Base-by-base conservation (phyloP, 1,140 invertebrate species). In the Micrasema minimum region DNA sequence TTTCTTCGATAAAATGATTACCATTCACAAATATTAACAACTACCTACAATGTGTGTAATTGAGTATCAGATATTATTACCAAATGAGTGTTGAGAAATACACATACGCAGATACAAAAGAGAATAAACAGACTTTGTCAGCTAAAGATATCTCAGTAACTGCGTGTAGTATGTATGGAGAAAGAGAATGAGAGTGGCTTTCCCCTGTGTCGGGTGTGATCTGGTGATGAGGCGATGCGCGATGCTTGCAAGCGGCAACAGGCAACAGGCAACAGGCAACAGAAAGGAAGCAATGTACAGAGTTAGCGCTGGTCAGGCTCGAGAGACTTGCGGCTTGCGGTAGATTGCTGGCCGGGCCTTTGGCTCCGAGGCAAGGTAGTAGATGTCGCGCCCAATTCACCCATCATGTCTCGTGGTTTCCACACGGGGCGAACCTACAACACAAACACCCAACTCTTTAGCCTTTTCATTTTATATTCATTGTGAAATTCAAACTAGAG, bases 341-440 rank as follows among this genome's bases (percentile, higher is more conserved):
- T 81, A 75, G 83, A 78, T 75, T 83, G 82, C 62, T 72, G 71
- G 51, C 62, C 57, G 48, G 80, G 78, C 76, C 82, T 81, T 79
- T 82, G 81, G 77, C 80, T 81, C 78, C 83, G 82, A 69, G 83
- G 83, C 77, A 85, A 79, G 75, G 83, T 85, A 76, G 82, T 83
- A 71, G 82, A 80, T 2, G 74, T 72, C 65, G 66, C 77, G 71
- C 76, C 76, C 72, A 77, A 76, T 77, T 81, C 80, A 77, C 78
- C 74, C 78, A 83, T 81, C 85, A 86, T 88, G 84, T 93, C 92
- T 86, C 93, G 88, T 85, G 92, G 92, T 90, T 95, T 96, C 93
- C 93, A 95, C 82, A 95, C 90, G 80, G 93, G 93, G 93, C 80
- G 93, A 95, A 82, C 92, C 92, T 90, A 90, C 85, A 90, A 90